Conservation (phyloP, 2,797 vertebrate species). For the Centroberyx gerrardi region DNA sequence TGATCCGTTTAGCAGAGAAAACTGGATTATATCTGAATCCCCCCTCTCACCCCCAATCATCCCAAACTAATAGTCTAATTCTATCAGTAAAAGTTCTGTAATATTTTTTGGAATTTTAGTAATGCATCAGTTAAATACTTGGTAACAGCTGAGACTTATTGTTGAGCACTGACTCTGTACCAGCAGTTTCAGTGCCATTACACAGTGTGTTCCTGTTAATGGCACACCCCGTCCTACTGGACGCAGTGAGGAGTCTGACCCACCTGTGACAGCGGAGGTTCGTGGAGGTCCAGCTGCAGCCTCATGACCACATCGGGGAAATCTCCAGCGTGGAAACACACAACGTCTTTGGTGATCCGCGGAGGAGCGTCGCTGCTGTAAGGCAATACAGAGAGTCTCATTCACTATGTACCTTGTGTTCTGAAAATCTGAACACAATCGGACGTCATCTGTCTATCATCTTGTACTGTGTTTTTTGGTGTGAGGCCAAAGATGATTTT, state of each 20-base stretch:
- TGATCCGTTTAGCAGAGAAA: neutral
- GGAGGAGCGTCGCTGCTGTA: slow-evolving; percentile 80
- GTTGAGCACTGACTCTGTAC: no score
- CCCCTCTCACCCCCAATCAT: neutral
- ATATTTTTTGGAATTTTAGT: no score
- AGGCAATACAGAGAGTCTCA: slow-evolving; percentile 19
- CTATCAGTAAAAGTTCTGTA: neutral
- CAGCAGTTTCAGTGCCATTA: no score
- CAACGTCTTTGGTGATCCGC: slow-evolving; percentile 97
- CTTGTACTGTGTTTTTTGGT: no score
- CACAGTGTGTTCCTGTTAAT: no score
- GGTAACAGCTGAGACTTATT: no score
- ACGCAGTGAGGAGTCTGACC: neutral
- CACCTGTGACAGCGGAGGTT: slow-evolving; percentile 95
- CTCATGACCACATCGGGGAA: slow-evolving; percentile 96
- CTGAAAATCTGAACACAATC: neutral
- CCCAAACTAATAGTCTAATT: neutral
- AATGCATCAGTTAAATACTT: no score
- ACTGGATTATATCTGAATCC: no score
- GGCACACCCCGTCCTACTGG: no score
- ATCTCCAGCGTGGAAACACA: slow-evolving; percentile 96
- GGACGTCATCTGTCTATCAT: no score
- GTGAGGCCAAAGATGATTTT: no score
- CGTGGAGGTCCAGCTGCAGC: slow-evolving; percentile 95
- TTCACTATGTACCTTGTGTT: slow-evolving; percentile 12